Base-by-base conservation (phyloP, 2,797 vertebrate genomes). In the Discoglossus pictus region DNA sequence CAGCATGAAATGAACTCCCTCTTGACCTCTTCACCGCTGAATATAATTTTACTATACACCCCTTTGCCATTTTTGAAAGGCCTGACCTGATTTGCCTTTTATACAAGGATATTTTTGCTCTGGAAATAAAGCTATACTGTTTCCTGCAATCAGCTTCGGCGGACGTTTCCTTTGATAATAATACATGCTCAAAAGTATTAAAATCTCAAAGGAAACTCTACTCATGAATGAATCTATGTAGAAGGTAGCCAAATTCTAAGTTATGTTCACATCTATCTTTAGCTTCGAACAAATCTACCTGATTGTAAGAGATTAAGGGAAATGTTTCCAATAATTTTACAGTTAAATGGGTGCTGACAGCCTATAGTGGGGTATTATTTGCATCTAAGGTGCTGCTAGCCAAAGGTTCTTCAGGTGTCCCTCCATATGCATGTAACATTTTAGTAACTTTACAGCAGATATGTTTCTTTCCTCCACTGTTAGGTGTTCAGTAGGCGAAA, bases 111-210 rank as follows among this genome's bases (percentile, higher is more conserved):
- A 50, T 48, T 50, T 59, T 27, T 50, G 44, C 54, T 7, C 36
- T 67, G 12, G 25, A 52, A 34, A 20, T 51, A 38, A 42, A 68
- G 18, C 53, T 50, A 53, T 43, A 60, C 36, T 48, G 43, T 52
- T 68, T 52, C 46, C 46, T 68, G 36, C 47, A 51, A 18, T 31
- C 27, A n/a, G 46, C 43, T 52, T 52, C 60, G 25, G 6, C 52
- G 38, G 36, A 43, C 39, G 25, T 68, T 68, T 60, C 65, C 46
- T 68, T 68, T 52, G 18, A 52, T 40, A 31, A 68, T 25, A 44
- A 68, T 61, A 44, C 48, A 59, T 15, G 21, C 24, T 31, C 16
- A 48, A 42, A 54, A 31, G 36, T 35, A 51, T 59, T 67, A 48
- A n/a, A 58, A 40, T 59, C 16, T 50, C 39, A 60, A 35, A 59